Base-by-base conservation (phyloP, 2,113 vertebrate genomes). In the Speoplatyrhinus poulsoni region DNA sequence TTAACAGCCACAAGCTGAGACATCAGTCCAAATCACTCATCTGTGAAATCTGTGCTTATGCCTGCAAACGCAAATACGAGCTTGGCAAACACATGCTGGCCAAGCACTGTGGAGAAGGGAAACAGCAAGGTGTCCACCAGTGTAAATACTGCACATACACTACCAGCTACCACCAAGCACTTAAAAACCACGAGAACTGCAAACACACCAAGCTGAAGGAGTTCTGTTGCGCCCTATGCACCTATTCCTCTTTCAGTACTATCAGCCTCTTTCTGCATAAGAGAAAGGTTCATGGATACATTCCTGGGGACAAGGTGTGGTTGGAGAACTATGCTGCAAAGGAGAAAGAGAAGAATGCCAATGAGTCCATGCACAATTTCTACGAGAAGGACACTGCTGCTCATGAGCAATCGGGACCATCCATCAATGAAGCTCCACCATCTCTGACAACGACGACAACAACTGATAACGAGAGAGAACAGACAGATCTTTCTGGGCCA, bases 251-350 rank as follows among this genome's bases (percentile, higher is more conserved):
- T 0, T 99, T 96, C 89, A 99, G 96, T 80, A 96, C 94, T 78
- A 95, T 96, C 60, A 94, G 96, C 53, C 95, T 99, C 52, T 99
- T 99, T 87, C 93, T 98, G 82, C 98, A 99, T 85, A 99, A 99
- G 87, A 95, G 93, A 56, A 99, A 99, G 87, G 80, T 83, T 62
- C 98, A 99, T 0, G 96, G 96, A 13, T 99, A 98, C 0, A 46
- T 97, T 26, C 98, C 98, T 0, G 96, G 97, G 0, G 96, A 98
- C 82, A 95, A 94, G 75, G 90, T 82, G 3, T 98, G 96, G 97
- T 90, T 96, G 65, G 93, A 96, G 61, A 93, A 90, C 70, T 95
- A 93, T 0, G 93, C 93, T n/a, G 91, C 85, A 73, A 95, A 93
- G 77, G 95, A 97, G 71, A 84, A 88, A 68, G 94, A 95, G 74